Percentiles rank a stretch among this genome's conserved stretches.
These are phyloP conservation scores for Coccyzus lansbergi DNA, from an alignment of 2,797 vertebrate genomes.

Conservation along the genomic window DNA sequence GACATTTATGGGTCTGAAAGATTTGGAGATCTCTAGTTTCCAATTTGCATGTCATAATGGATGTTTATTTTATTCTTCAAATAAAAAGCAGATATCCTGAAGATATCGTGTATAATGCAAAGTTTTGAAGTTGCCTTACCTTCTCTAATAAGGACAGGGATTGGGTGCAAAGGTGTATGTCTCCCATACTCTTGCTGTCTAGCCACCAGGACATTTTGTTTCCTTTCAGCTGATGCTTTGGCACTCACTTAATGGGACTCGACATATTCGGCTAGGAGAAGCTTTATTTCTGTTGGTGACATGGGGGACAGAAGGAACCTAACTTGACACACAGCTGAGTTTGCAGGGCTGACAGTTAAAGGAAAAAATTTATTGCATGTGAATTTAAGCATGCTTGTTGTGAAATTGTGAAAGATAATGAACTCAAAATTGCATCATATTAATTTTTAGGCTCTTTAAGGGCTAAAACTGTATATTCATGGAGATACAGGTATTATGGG, in stretches of 20 bases:
- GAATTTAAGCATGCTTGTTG: background rate
- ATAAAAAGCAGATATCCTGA: background rate
- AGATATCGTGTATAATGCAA: background rate
- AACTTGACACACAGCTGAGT: conserved; percentile 19
- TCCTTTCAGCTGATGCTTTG: background rate
- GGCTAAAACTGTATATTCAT: background rate
- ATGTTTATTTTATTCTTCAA: background rate
- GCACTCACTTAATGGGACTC: background rate
- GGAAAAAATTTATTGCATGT: background rate
- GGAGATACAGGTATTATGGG: background rate
- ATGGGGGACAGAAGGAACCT: background rate
- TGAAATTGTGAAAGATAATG: background rate
- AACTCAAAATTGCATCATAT: background rate
- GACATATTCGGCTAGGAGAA: background rate
- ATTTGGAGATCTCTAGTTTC: background rate
- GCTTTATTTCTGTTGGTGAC: background rate
- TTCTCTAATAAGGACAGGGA: background rate
- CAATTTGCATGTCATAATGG: background rate
- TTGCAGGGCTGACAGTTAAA: conserved; percentile 5
- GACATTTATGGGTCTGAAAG: background rate
- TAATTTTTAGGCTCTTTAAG: background rate
- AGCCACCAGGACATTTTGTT: background rate
- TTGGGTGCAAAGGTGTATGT: rapidly evolving
- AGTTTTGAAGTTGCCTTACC: background rate
- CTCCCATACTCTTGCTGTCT: background rate